A percentile compares a stretch with the other conserved stretches of the same genome.
Evolutionary conservation across 2,888 invertebrate genomes (phyloP).

Genomic region (Ariolimax columbianus): DNA sequence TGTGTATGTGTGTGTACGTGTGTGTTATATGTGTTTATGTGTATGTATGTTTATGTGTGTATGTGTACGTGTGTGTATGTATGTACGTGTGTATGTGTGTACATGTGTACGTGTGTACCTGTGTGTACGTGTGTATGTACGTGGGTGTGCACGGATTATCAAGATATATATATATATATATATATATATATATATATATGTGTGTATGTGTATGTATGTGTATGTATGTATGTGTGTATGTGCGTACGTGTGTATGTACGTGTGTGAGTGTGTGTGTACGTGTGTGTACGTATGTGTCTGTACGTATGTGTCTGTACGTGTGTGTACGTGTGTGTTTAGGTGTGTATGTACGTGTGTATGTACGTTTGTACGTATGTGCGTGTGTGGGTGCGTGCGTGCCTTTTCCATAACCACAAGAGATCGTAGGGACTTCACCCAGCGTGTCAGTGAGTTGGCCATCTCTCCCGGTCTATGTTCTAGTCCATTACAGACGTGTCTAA

Average conservation of each 20-base stretch:
- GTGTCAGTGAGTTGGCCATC: too few species aligned
- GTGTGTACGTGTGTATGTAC: neutral
- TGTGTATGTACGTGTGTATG: too few species aligned
- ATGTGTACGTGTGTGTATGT: constrained; percentile 21
- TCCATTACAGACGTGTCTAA: too few species aligned
- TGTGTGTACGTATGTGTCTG: neutral
- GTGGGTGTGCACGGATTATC: neutral
- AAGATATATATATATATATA: neutral
- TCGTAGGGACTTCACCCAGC: too few species aligned
- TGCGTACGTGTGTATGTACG: constrained; percentile 1
- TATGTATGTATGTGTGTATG: constrained; percentile 16
- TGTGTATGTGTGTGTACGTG: constrained; percentile 30
- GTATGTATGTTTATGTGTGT: too few species aligned
- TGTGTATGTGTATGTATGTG: constrained; percentile 23
- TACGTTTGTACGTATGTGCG: too few species aligned
- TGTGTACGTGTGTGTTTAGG: constrained; percentile 16
- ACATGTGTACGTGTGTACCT: neutral
- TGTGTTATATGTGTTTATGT: too few species aligned
- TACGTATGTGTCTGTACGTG: neutral
- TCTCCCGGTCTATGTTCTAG: too few species aligned
- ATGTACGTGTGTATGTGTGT: neutral
- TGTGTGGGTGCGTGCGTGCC: too few species aligned
- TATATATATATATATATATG: constrained; percentile 10
- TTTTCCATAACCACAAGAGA: too few species aligned
- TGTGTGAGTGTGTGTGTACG: constrained; percentile 18